These are phyloP conservation scores for Mechanitis messenoides DNA, from an alignment of 2,888 invertebrate species.

Conservation along the genomic window DNA sequence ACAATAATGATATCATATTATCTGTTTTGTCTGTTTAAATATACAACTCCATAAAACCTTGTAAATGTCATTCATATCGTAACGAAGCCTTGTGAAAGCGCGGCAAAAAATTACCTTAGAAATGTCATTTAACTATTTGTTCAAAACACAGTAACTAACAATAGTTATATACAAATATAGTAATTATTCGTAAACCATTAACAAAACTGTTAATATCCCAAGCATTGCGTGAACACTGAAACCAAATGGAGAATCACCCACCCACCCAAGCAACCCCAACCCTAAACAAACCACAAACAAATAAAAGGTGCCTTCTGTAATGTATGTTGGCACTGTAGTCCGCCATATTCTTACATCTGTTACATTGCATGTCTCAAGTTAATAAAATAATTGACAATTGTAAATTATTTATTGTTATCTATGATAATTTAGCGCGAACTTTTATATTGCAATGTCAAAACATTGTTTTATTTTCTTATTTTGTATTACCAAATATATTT, in stretches of 20 bases:
- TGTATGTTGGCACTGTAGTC: slow-evolving; percentile 36
- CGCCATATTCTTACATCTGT: slow-evolving; percentile 24
- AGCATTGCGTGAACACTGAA: slow-evolving; percentile 35
- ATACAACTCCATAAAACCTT: too few relatives aligned
- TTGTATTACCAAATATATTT: too few relatives aligned
- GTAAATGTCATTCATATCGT: too few relatives aligned
- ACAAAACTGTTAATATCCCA: slow-evolving; percentile 22
- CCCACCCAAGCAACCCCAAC: slow-evolving; percentile 33
- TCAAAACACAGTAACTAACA: neutral
- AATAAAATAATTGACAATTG: slow-evolving; percentile 1
- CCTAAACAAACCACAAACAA: slow-evolving; percentile 21
- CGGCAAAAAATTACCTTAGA: too few relatives aligned
- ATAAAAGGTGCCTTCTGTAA: slow-evolving; percentile 43
- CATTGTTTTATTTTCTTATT: too few relatives aligned
- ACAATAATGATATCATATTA: too few relatives aligned
- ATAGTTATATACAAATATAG: neutral
- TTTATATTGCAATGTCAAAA: too few relatives aligned
- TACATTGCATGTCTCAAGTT: neutral
- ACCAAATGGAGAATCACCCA: slow-evolving; percentile 45
- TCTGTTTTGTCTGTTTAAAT: too few relatives aligned
- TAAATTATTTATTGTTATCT: neutral
- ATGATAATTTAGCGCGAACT: too few relatives aligned
- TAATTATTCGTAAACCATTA: neutral
- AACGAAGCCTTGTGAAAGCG: too few relatives aligned
- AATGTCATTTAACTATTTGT: too few relatives aligned